Evolutionary conservation across 2,113 vertebrate genomes (phyloP).

Genomic region (Nycticebus coucang): DNA sequence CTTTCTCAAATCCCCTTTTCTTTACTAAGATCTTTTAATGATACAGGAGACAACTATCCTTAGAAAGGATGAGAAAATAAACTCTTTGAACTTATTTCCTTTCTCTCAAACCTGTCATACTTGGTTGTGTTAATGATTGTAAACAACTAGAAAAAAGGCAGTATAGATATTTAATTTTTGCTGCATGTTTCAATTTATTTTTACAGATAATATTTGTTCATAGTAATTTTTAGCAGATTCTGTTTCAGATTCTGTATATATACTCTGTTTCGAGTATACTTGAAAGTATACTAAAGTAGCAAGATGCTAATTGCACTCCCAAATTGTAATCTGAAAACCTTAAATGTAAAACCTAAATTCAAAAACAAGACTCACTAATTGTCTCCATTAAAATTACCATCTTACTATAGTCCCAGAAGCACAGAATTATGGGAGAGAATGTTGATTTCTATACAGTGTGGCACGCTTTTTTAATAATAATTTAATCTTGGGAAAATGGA

Average conservation of each 20-base stretch:
- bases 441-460: slow-evolving; percentile 87
- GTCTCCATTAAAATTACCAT: not conserved
- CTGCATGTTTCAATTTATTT: not conserved
- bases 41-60: slow-evolving; percentile 10
- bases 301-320: not conserved
- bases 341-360: not conserved
- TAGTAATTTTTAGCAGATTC: not conserved
- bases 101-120: not conserved
- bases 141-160: not conserved
- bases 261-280: too few species aligned
- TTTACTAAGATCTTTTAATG: not conserved
- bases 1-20: not conserved
- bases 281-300: not conserved
- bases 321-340: not conserved
- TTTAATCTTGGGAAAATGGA: slow-evolving; percentile 83
- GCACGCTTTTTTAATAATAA: slow-evolving; percentile 85
- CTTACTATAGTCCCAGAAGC: slow-evolving; percentile 73
- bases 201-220: not conserved
- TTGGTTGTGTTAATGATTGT: not conserved
- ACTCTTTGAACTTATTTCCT: not conserved
- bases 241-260: not conserved
- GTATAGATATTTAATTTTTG: not conserved
- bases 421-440: slow-evolving; percentile 82
- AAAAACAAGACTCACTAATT: not conserved
- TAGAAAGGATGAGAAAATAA: not conserved